phyloP scores from a whole-genome alignment of 2,888 invertebrate genomes.

The Pammene fasciana region DNA sequence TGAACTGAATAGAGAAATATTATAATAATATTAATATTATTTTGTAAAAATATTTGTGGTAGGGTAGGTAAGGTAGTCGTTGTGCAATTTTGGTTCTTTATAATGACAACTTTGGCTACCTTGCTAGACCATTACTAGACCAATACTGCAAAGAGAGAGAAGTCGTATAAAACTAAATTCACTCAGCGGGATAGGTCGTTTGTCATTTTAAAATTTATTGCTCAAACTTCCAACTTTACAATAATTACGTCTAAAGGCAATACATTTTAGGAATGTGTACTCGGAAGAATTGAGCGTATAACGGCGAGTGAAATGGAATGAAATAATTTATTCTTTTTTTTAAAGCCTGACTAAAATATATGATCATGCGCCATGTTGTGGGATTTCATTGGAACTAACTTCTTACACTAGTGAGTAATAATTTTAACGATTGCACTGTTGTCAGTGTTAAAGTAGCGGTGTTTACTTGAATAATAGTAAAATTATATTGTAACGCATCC shows the following conservation, averaged over 20 bases:
- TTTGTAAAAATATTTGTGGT: neutral
- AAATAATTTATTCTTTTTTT: neutral
- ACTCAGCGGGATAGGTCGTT: constrained; percentile 13
- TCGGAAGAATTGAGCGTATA: constrained; percentile 7
- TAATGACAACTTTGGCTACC: neutral
- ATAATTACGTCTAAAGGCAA: constrained; percentile 6
- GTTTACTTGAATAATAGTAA: too few relatives aligned
- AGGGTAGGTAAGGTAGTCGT: neutral
- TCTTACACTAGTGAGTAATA: too few relatives aligned
- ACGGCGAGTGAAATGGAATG: neutral
- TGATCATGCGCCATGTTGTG: too few relatives aligned
- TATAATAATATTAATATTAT: constrained; percentile 12
- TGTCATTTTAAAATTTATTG: constrained; percentile 19
- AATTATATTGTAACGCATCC: too few relatives aligned
- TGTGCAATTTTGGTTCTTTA: too few relatives aligned
- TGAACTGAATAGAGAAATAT: neutral
- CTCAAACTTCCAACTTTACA: constrained; percentile 19
- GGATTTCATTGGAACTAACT: too few relatives aligned
- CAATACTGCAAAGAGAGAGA: too few relatives aligned
- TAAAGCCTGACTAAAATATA: too few relatives aligned
- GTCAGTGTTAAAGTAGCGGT: too few relatives aligned
- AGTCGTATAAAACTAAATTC: neutral
- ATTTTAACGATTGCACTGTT: too few relatives aligned
- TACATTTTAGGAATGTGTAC: constrained; percentile 10
- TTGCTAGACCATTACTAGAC: neutral